These are phyloP conservation scores for Colistium nudipinnis DNA, from an alignment of 2,113 vertebrate species.

Conservation along the genomic window DNA sequence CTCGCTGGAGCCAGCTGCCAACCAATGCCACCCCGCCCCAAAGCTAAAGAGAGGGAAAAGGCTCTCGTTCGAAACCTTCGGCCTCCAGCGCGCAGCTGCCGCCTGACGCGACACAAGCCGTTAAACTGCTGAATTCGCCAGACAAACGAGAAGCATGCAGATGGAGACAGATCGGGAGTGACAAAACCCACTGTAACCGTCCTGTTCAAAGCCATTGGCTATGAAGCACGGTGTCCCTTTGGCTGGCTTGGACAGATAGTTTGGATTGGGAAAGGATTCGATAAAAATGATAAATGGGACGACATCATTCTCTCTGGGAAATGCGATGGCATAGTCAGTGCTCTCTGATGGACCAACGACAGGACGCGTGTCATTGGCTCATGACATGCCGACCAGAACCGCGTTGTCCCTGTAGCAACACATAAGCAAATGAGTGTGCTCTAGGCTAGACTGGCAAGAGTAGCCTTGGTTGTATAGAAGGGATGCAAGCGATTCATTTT, in stretches of 20 bases:
- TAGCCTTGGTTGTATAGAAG: neutral
- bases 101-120: conserved; percentile 45
- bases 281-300: conserved; percentile 37
- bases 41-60: conserved; percentile 38
- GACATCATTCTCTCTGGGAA: neutral
- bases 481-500: neutral
- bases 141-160: conserved; percentile 47
- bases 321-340: neutral
- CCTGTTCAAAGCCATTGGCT: conserved; percentile 48
- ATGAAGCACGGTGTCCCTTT: conserved; percentile 9
- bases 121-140: conserved; percentile 56
- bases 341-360: neutral
- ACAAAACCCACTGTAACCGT: conserved; percentile 56
- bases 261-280: conserved; percentile 12
- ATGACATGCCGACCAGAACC: neutral
- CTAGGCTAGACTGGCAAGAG: neutral
- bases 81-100: conserved; percentile 45
- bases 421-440: neutral
- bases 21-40: conserved; percentile 4
- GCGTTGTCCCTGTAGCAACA: neutral
- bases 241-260: conserved; percentile 2
- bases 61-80: conserved; percentile 38
- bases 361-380: no score
- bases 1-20: conserved; percentile 53
- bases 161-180: conserved; percentile 51